These are phyloP conservation scores for Schizothorax lantsangensis DNA, from an alignment of 2,797 vertebrate genomes.

Conservation along the genomic window DNA sequence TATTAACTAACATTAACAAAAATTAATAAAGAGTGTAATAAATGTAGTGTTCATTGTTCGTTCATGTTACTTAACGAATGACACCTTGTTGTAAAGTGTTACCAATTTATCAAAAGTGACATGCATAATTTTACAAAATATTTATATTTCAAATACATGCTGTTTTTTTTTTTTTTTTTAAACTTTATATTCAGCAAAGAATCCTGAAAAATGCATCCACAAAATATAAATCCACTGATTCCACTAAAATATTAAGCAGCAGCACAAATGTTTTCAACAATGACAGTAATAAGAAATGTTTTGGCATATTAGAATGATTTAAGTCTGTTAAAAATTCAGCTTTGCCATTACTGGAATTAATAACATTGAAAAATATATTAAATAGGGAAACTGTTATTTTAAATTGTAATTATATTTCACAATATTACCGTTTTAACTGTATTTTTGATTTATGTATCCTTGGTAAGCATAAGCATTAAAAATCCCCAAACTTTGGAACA, in stretches of 20 bases:
- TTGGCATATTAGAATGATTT: neutral
- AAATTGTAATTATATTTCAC: neutral
- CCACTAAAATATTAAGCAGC: neutral
- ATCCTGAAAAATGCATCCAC: neutral
- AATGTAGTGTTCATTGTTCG: neutral
- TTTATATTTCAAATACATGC: too few relatives aligned
- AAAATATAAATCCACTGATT: neutral
- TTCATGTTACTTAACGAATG: neutral
- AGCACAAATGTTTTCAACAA: neutral
- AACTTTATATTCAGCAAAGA: neutral
- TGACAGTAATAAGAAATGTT: neutral
- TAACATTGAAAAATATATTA: neutral
- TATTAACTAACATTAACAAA: neutral
- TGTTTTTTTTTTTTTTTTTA: neutral
- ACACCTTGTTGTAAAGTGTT: too few relatives aligned
- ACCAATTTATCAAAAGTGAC: too few relatives aligned
- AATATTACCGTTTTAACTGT: neutral
- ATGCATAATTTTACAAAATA: too few relatives aligned
- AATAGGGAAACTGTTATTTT: neutral
- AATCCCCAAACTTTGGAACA: neutral
- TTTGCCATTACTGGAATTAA: neutral
- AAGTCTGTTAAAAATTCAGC: neutral
- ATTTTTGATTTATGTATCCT: neutral
- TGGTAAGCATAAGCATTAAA: neutral
- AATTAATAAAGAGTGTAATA: neutral